Evolutionary conservation across 2,797 vertebrate species (phyloP), one percentile per base, ranked within the genome.

Genomic region (Somateria mollissima): DNA sequence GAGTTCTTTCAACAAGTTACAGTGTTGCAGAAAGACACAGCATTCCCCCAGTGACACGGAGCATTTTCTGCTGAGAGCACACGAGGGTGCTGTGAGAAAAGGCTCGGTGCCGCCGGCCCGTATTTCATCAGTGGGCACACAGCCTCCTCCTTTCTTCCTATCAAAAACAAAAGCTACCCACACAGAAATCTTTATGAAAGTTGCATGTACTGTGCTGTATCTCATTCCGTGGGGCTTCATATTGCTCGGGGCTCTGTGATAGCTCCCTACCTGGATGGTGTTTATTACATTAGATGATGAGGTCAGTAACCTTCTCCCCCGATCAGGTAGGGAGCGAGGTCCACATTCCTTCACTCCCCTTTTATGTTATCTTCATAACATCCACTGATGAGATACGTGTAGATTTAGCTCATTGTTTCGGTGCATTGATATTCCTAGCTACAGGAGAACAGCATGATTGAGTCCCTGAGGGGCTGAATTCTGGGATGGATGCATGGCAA

Each of bases 41-140:
- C 54, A 2, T 61, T 72, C 43, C 77, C 47, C 25, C 41, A 5
- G 71, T 13, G 82, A 4, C 53, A 45, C 12, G 0, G 41, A 89
- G 77, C 88, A 49, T 73, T 95, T 93, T 90, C 81, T 74, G 75
- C 47, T 3, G 74, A 53, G 49, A 56, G 64, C 96, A 89, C 96
- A 87, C 3, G 97, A 97, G 96, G 94, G 96, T 92, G 90, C 90
- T 91, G 87, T 92, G 93, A 91, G 95, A 87, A 95, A 92, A 96
- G 96, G 39, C 75, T 95, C 30, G 6, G 66, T 39, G 78, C 70
- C 41, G 37, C 74, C 56, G 20, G 80, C 72, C 45, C 13, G 0
- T 28, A 10, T 61, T 75, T 75, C 74, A 72, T 1, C 3, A 2
- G 41, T 11, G 79, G 45, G 78, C 73, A 17, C 61, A 16, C 56